These are phyloP conservation scores for Liolophura sinensis DNA, from an alignment of 1,140 invertebrate species.

Conservation along the genomic window DNA sequence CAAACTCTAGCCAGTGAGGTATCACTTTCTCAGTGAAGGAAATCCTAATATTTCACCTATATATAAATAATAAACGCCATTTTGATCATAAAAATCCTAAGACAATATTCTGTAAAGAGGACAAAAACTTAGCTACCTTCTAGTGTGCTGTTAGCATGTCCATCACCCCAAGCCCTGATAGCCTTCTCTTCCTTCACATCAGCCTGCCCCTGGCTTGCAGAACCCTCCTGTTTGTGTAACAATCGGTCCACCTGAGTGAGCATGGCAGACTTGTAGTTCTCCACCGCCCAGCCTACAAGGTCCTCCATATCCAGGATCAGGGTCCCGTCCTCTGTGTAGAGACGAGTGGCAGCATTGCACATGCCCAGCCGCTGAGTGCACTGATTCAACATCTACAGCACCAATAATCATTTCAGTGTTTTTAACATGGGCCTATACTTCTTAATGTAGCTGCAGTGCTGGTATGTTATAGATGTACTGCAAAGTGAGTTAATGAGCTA, in stretches of 20 bases:
- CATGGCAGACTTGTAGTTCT: constrained; percentile 43
- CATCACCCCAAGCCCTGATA: neutral
- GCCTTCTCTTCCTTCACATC: neutral
- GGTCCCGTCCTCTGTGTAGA: constrained; percentile 53
- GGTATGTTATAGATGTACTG: too few species aligned
- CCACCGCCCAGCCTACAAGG: constrained; percentile 46
- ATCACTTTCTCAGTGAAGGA: too few species aligned
- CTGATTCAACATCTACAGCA: constrained; percentile 50
- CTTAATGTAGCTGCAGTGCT: too few species aligned
- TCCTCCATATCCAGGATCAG: constrained; percentile 53
- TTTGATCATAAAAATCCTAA: too few species aligned
- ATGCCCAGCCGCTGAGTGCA: constrained; percentile 46
- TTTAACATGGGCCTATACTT: too few species aligned
- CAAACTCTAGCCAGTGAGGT: too few species aligned
- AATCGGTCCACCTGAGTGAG: constrained; percentile 30
- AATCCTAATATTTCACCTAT: too few species aligned
- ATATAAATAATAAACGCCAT: too few species aligned
- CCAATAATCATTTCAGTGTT: constrained; percentile 1
- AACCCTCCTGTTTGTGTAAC: constrained; percentile 17
- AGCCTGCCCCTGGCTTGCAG: constrained; percentile 3
- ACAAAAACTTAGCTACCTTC: too few species aligned
- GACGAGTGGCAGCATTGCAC: constrained; percentile 43
- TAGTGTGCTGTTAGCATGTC: neutral
- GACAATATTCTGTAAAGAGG: too few species aligned
- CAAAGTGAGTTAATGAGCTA: too few species aligned